Conservation (phyloP, 2,888 invertebrate species). For the Romanomermis culicivorax region DNA sequence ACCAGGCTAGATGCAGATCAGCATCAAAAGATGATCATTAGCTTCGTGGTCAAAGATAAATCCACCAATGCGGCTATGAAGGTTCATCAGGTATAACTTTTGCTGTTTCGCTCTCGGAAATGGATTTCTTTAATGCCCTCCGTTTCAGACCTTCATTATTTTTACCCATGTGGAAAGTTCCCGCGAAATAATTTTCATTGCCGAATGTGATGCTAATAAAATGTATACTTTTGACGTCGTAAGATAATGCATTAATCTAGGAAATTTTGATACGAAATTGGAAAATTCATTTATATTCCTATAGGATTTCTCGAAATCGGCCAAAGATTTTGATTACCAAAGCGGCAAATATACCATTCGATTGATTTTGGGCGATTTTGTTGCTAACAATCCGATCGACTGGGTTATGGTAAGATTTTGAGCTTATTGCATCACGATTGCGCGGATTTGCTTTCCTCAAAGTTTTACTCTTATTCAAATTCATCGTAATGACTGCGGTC, state of each 20-base stretch:
- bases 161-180: slow-evolving; percentile 42
- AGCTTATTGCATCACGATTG: too few relatives aligned
- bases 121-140: too few relatives aligned
- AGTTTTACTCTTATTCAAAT: not conserved
- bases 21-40: slow-evolving; percentile 63
- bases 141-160: slow-evolving; percentile 53
- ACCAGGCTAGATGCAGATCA: slow-evolving; percentile 58
- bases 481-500: not conserved
- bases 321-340: slow-evolving; percentile 50
- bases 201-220: slow-evolving; percentile 43
- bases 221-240: slow-evolving; percentile 73
- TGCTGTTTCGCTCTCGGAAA: not conserved
- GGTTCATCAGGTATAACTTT: slow-evolving; percentile 33
- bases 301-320: slow-evolving; percentile 51
- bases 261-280: too few relatives aligned
- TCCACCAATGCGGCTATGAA: slow-evolving; percentile 43
- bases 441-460: not conserved
- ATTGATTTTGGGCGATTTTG: slow-evolving; percentile 69
- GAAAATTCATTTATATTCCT: slow-evolving; percentile 10
- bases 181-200: slow-evolving; percentile 78
- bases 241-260: too few relatives aligned
- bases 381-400: slow-evolving; percentile 63
- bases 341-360: slow-evolving; percentile 60
- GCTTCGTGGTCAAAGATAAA: slow-evolving; percentile 55
- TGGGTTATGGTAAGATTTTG: slow-evolving; percentile 47